Evolutionary conservation across 2,113 vertebrate genomes (phyloP).

Genomic region (Festucalex cinctus): DNA sequence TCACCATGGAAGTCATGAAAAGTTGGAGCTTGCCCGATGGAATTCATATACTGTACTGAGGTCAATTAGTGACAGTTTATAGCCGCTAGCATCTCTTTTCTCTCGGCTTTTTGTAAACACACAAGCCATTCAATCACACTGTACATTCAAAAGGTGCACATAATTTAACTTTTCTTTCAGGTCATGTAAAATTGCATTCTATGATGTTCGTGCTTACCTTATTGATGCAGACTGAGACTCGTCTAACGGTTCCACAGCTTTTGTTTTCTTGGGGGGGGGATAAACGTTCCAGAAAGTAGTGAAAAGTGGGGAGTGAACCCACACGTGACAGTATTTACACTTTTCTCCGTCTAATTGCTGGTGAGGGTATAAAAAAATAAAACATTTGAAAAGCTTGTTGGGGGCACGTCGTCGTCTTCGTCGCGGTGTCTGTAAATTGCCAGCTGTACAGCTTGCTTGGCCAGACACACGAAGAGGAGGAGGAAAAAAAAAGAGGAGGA

Average conservation of each 20-base stretch:
- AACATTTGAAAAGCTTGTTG: neutral
- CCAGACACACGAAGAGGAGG: constrained; percentile 9
- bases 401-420: neutral
- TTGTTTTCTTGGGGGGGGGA: neutral
- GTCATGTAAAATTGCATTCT: neutral
- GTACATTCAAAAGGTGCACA: neutral
- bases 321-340: neutral
- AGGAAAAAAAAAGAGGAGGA: constrained; percentile 13
- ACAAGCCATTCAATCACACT: neutral
- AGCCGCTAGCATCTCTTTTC: no score
- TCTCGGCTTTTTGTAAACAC: neutral
- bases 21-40: neutral
- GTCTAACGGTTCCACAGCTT: neutral
- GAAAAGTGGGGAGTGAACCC: neutral
- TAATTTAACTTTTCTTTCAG: neutral
- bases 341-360: neutral
- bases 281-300: neutral
- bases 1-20: no score
- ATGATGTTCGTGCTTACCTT: neutral
- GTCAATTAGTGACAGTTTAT: no score
- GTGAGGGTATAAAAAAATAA: neutral
- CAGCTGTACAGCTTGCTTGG: constrained; percentile 61
- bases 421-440: constrained; percentile 44
- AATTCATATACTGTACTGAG: neutral
- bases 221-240: neutral